Conservation (phyloP, 2,888 invertebrate species). For the Allophyes oxyacanthae region DNA sequence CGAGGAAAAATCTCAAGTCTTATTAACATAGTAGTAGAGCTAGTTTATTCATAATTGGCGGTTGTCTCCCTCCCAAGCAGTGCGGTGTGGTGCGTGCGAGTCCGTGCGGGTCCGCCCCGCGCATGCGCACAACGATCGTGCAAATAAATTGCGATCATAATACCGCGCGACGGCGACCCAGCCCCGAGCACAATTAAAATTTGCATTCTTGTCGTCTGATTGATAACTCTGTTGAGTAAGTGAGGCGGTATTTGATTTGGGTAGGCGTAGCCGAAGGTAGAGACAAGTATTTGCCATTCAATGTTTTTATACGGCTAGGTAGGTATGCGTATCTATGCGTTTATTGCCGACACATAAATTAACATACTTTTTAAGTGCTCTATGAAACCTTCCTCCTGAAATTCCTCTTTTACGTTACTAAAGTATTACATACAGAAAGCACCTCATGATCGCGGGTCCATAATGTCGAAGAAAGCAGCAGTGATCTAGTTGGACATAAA, state of each 20-base stretch:
- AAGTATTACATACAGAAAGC: too few species aligned
- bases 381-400: background rate
- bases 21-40: slow-evolving; percentile 87
- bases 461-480: slow-evolving; percentile 9
- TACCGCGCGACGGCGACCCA: slow-evolving; percentile 75
- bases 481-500: slow-evolving; percentile 3
- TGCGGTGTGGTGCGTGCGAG: slow-evolving; percentile 55
- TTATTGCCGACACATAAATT: slow-evolving; percentile 10
- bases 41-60: slow-evolving; percentile 88
- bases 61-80: slow-evolving; percentile 74
- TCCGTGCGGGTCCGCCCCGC: slow-evolving; percentile 70
- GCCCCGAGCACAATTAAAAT: slow-evolving; percentile 82
- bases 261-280: slow-evolving; percentile 61
- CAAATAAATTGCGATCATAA: slow-evolving; percentile 83
- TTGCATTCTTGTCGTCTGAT: slow-evolving; percentile 85
- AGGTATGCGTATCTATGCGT: too few species aligned
- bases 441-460: slow-evolving; percentile 5
- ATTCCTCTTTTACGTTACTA: too few species aligned
- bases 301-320: slow-evolving; percentile 27
- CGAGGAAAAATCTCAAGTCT: slow-evolving; percentile 84
- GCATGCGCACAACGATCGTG: slow-evolving; percentile 63
- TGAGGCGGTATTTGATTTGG: slow-evolving; percentile 74
- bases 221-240: slow-evolving; percentile 83
- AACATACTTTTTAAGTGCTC: slow-evolving; percentile 1
- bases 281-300: slow-evolving; percentile 39